Base-by-base conservation (phyloP, 2,888 invertebrate species). In the Tolmerus cingulatus region DNA sequence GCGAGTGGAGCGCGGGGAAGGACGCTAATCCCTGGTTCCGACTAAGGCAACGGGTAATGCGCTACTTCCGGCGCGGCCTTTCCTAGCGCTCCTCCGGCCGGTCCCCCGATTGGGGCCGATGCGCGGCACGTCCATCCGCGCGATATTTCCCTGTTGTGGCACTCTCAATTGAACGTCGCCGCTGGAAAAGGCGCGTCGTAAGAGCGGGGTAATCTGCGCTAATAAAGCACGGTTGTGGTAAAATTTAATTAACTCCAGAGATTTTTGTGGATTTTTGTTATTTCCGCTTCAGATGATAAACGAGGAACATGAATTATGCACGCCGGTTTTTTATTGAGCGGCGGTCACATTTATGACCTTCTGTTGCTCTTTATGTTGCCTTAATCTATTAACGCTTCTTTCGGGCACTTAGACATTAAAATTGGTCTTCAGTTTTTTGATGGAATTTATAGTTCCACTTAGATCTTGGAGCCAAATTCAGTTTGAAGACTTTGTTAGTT, bases 231-330 rank as follows among this genome's bases (percentile, higher is more conserved):
- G 37, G 40, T 23, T 66, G 55, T 30, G 57, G 57, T 82, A 57
- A 82, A 57, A 82, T 82, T 82, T 82, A 82, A 82, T 82, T 82
- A 82, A 82, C 51, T 66, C 51, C 27, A 46, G 34, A 57, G 82
- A 82, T 82, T 82, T 82, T 66, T 57, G 57, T 66, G 66, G 82
- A 82, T 82, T 82, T 57, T 30, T 57, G 66, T 9, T 40, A 66
- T 66, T 82, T 82, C 82, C 82, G 57, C 57, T 82, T 30, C 14
- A 66, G 57, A 40, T 66, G 66, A 66, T 66, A 82, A 82, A 66
- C 12, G 37, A 57, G 37, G 40, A 66, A 19, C 8, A 19, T 66
- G 66, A 66, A 66, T 19, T 66, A 27, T 66, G 23, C 66, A 19
- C 66, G 66, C 19, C 66, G 27, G 23, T 19, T 14, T 23, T 12